Conservation (phyloP, 2,888 invertebrate genomes). For the Orthonevra nobilis region DNA sequence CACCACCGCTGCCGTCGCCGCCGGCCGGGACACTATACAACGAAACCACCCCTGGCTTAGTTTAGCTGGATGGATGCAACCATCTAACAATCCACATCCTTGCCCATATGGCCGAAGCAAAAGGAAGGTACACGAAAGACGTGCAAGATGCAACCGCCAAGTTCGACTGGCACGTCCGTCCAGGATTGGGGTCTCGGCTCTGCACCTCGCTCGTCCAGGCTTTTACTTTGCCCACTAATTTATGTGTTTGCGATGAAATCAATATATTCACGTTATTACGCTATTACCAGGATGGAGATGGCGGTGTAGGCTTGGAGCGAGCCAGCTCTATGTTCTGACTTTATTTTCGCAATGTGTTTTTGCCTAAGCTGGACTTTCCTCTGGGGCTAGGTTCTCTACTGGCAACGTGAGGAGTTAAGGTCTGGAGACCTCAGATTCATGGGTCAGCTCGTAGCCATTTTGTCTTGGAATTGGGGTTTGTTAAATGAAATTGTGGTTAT, state of each 20-base stretch:
- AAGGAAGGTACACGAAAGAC: slow-evolving; percentile 29
- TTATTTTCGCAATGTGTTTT: slow-evolving; percentile 22
- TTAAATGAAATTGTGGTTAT: slow-evolving; percentile 64
- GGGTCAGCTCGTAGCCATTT: slow-evolving; percentile 60
- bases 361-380: slow-evolving; percentile 42
- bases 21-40: too few relatives aligned
- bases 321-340: slow-evolving; percentile 29
- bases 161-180: slow-evolving; percentile 33
- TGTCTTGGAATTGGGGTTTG: slow-evolving; percentile 48
- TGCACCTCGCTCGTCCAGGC: slow-evolving; percentile 51
- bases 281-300: slow-evolving; percentile 48
- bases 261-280: slow-evolving; percentile 71
- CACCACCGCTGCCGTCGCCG: too few relatives aligned
- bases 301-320: neutral
- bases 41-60: slow-evolving; percentile 57
- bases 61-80: slow-evolving; percentile 39
- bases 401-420: slow-evolving; percentile 9
- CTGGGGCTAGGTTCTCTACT: neutral
- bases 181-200: slow-evolving; percentile 20
- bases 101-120: slow-evolving; percentile 21
- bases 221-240: slow-evolving; percentile 70
- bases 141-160: slow-evolving; percentile 61
- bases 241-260: slow-evolving; percentile 72
- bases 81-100: slow-evolving; percentile 55
- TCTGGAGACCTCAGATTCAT: slow-evolving; percentile 25